These are phyloP conservation scores for Vulpes ferrilata DNA, from an alignment of 2,113 vertebrate species.

Conservation along the genomic window DNA sequence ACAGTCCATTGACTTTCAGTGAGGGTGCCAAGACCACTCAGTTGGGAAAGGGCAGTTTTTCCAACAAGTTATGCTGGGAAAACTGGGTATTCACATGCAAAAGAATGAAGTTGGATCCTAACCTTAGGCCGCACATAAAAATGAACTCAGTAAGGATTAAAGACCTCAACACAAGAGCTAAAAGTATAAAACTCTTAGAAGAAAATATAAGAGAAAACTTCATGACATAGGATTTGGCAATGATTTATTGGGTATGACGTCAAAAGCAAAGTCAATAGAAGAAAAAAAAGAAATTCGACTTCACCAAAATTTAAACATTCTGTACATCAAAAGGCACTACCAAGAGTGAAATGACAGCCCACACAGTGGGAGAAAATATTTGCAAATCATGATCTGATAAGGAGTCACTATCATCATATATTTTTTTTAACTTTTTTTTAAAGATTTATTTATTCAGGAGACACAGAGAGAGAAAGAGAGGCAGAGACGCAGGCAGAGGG, in stretches of 20 bases:
- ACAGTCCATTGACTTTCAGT: neutral
- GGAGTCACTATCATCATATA: neutral
- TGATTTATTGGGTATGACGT: neutral
- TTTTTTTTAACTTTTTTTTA: too few species aligned
- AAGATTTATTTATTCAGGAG: too few species aligned
- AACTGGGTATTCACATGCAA: neutral
- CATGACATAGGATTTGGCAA: neutral
- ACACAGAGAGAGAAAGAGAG: too few species aligned
- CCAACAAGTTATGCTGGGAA: neutral
- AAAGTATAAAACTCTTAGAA: conserved; percentile 2
- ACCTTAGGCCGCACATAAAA: conserved; percentile 8
- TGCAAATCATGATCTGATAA: neutral
- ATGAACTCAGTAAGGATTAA: neutral
- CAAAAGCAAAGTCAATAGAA: neutral
- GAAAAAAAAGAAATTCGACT: neutral
- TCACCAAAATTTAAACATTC: neutral
- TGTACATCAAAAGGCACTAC: neutral
- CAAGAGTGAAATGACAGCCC: neutral
- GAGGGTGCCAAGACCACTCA: neutral
- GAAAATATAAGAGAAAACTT: neutral
- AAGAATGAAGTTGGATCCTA: neutral
- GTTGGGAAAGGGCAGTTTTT: neutral
- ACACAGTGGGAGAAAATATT: neutral
- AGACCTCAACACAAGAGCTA: neutral
- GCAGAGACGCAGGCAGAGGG: too few species aligned